Evolutionary conservation across 1,140 invertebrate species (phyloP).

Genomic region (Zaprionus kolodkinae): DNA sequence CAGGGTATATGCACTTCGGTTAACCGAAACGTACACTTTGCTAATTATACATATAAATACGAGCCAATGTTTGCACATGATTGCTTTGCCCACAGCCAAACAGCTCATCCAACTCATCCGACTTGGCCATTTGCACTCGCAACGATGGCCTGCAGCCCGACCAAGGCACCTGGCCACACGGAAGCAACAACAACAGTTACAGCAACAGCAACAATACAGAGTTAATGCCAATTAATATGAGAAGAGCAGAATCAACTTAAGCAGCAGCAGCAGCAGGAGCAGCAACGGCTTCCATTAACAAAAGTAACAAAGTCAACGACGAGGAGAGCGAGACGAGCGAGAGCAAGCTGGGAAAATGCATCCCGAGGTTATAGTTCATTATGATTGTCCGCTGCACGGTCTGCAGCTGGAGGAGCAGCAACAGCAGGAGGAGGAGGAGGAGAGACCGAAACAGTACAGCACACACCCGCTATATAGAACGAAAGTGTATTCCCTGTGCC

Average conservation of each 20-base stretch:
- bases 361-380: constrained; percentile 45
- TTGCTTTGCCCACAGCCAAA: constrained; percentile 17
- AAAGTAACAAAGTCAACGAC: constrained; percentile 45
- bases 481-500: constrained; percentile 8
- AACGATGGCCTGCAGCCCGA: constrained; percentile 33
- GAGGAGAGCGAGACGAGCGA: constrained; percentile 25
- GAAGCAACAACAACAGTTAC: constrained; percentile 38
- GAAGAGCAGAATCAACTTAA: constrained; percentile 37
- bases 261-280: constrained; percentile 52
- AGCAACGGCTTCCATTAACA: constrained; percentile 61
- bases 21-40: not conserved
- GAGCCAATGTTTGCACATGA: constrained; percentile 20
- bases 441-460: constrained; percentile 1
- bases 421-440: constrained; percentile 9
- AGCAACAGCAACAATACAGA: constrained; percentile 41
- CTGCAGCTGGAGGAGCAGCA: constrained; percentile 20
- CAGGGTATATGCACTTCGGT: not conserved
- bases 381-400: constrained; percentile 40
- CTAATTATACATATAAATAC: not conserved
- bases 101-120: constrained; percentile 4
- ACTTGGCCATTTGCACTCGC: not conserved
- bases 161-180: constrained; percentile 41
- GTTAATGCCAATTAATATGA: constrained; percentile 59
- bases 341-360: constrained; percentile 47
- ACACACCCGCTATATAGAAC: not conserved